Conservation (phyloP, 2,113 vertebrate species). For the Loxodonta africana region DNA sequence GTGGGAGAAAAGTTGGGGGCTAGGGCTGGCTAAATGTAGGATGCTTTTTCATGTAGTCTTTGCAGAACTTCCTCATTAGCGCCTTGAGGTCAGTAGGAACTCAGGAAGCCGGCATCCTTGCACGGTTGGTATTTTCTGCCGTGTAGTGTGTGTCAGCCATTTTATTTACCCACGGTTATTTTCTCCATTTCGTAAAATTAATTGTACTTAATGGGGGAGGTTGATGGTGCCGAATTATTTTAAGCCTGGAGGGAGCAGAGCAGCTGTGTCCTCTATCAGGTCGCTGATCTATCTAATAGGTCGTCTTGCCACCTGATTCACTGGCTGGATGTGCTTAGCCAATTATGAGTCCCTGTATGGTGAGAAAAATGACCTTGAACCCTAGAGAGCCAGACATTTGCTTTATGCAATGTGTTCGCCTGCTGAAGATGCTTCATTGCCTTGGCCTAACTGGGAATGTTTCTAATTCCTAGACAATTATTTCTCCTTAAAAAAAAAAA, state of each 20-base stretch:
- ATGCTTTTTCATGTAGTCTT: conserved; percentile 51
- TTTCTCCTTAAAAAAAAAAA: conserved; percentile 16
- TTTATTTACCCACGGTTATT: conserved; percentile 76
- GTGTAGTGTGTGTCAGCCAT: conserved; percentile 59
- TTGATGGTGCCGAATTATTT: conserved; percentile 65
- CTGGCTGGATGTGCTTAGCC: background rate
- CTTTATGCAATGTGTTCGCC: background rate
- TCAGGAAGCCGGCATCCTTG: conserved; percentile 40
- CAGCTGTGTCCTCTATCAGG: conserved; percentile 70
- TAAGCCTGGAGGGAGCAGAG: conserved; percentile 63
- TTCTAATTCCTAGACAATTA: conserved; percentile 34
- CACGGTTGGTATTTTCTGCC: conserved; percentile 61
- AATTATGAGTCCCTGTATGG: conserved; percentile 58
- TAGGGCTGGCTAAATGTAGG: conserved; percentile 67
- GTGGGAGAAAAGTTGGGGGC: conserved; percentile 76
- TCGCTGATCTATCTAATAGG: conserved; percentile 62
- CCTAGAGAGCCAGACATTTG: background rate
- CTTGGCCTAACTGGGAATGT: background rate
- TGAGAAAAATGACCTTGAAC: conserved; percentile 63
- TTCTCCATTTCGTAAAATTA: conserved; percentile 76
- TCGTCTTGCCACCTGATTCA: conserved; percentile 62
- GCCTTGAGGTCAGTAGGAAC: conserved; percentile 73
- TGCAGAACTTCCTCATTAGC: conserved; percentile 80
- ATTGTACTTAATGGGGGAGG: conserved; percentile 71
- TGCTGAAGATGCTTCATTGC: background rate